Evolutionary conservation across 2,113 vertebrate species (phyloP).

Genomic region (Tychaedon coryphoeus): DNA sequence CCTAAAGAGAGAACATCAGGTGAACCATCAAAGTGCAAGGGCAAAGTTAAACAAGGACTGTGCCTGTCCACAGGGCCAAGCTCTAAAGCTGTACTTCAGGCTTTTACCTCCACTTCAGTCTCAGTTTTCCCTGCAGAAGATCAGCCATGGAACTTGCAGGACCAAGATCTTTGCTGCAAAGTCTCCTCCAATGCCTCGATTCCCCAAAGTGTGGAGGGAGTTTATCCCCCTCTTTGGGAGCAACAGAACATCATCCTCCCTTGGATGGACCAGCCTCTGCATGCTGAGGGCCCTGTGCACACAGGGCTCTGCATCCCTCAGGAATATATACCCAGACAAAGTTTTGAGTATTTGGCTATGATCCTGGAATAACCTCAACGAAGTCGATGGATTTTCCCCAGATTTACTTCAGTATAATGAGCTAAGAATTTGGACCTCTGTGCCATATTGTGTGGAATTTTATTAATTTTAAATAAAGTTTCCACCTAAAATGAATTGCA

Average conservation of each 20-base stretch:
- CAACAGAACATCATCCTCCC: accelerated
- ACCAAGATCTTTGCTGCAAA: neutral
- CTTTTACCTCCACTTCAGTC: neutral
- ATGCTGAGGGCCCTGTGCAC: neutral
- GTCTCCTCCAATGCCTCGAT: neutral
- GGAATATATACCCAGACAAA: neutral
- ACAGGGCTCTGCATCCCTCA: neutral
- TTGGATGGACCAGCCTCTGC: neutral
- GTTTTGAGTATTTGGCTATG: neutral
- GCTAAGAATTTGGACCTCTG: slow-evolving; percentile 19
- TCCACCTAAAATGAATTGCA: slow-evolving; percentile 64
- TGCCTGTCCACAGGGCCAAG: accelerated
- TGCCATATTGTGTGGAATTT: slow-evolving; percentile 34
- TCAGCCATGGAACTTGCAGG: neutral
- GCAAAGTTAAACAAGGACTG: neutral
- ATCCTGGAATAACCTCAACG: neutral
- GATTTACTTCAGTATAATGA: slow-evolving; percentile 32
- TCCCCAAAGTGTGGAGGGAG: accelerated
- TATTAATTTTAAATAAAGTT: slow-evolving; percentile 69
- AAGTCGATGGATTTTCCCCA: neutral
- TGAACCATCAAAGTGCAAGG: neutral
- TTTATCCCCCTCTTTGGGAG: neutral
- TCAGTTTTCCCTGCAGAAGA: neutral
- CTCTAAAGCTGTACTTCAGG: neutral
- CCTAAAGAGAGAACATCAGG: neutral